These are phyloP conservation scores for Amblyopsis rosae DNA, from an alignment of 2,113 vertebrate species.

Conservation along the genomic window DNA sequence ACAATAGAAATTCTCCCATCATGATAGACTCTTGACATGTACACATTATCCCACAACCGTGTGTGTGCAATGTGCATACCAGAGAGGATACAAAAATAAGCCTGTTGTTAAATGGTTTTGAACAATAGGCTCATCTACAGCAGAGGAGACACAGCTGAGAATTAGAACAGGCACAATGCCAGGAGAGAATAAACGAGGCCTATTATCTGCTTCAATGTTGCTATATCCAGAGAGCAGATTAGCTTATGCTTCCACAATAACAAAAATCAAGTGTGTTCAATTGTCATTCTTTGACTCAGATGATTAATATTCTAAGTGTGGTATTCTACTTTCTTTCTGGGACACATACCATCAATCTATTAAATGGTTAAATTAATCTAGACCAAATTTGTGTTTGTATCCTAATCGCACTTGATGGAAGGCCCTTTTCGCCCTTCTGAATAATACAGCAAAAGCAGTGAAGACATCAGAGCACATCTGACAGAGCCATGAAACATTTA, in stretches of 20 bases:
- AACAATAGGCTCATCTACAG: slow-evolving; percentile 2
- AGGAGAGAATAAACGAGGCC: neutral
- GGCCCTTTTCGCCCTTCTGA: slow-evolving; percentile 66
- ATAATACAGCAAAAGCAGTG: slow-evolving; percentile 72
- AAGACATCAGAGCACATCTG: slow-evolving; percentile 71
- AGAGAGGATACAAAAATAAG: slow-evolving; percentile 1
- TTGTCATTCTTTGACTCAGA: too few species aligned
- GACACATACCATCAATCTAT: slow-evolving; percentile 36
- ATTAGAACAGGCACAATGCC: neutral
- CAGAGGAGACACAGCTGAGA: neutral
- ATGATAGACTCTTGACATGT: slow-evolving; percentile 3
- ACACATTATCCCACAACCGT: slow-evolving; percentile 21
- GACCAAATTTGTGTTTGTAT: slow-evolving; percentile 12
- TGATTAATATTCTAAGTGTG: neutral
- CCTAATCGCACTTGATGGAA: slow-evolving; percentile 27
- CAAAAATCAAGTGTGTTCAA: too few species aligned
- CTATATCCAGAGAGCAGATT: neutral
- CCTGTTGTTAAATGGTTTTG: slow-evolving; percentile 7
- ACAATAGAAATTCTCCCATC: slow-evolving; percentile 14
- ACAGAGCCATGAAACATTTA: slow-evolving; percentile 76
- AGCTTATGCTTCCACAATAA: too few species aligned
- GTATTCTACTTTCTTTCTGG: slow-evolving; percentile 23
- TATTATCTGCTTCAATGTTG: too few species aligned
- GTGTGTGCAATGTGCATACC: slow-evolving; percentile 21
- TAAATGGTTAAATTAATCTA: slow-evolving; percentile 38